Evolutionary conservation across 2,113 vertebrate genomes (phyloP).

Genomic region (Nycticorax nycticorax): DNA sequence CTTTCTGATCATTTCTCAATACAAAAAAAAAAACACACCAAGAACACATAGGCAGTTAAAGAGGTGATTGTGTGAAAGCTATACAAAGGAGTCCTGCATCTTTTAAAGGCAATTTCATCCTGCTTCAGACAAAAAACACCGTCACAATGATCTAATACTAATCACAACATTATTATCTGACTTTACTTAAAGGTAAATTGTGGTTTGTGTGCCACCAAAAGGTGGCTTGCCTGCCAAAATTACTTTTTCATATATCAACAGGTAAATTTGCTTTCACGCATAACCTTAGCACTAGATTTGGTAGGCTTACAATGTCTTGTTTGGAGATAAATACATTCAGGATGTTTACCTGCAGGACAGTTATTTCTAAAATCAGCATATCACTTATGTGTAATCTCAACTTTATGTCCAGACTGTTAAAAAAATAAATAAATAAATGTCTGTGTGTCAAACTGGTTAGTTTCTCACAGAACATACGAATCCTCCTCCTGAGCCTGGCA

Average conservation of each 20-base stretch:
- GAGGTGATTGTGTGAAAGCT: not conserved
- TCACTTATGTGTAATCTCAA: not conserved
- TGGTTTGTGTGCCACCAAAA: not conserved
- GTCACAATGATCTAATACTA: not conserved
- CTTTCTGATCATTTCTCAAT: not conserved
- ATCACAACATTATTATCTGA: not conserved
- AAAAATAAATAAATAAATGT: not conserved
- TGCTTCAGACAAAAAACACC: not conserved
- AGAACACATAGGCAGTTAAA: fast-evolving
- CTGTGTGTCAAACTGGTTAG: not conserved
- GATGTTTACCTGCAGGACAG: not conserved
- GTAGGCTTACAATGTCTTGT: not conserved
- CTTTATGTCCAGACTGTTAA: not conserved
- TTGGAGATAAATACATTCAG: not conserved
- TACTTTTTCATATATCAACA: not conserved
- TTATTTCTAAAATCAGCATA: not conserved
- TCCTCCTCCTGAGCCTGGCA: not conserved
- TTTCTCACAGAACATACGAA: not conserved
- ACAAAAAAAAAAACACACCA: not conserved
- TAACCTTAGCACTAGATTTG: not conserved
- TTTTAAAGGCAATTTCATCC: not conserved
- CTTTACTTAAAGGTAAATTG: not conserved
- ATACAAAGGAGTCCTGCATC: not conserved
- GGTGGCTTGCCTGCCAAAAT: not conserved
- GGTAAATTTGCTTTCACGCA: not conserved